phyloP scores from a whole-genome alignment of 2,113 vertebrate genomes.

The Psettodes erumei region DNA sequence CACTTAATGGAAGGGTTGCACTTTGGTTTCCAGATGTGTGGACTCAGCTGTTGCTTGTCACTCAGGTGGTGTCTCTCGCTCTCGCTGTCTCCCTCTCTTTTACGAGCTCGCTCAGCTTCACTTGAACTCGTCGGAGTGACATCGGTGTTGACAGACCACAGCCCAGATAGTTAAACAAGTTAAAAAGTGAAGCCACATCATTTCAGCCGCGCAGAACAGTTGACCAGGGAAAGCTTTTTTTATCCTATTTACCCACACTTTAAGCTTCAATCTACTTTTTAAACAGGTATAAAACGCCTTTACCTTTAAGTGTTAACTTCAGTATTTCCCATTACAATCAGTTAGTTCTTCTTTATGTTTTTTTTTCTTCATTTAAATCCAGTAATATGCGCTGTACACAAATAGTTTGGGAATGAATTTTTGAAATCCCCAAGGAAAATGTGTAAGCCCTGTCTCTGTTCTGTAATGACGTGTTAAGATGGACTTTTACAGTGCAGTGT shows the following conservation, averaged over 20 bases:
- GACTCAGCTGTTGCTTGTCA: slow-evolving; percentile 92
- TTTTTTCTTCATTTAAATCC: neutral
- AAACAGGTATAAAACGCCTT: slow-evolving; percentile 31
- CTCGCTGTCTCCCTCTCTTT: slow-evolving; percentile 29
- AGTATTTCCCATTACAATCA: no score
- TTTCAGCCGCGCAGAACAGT: slow-evolving; percentile 29
- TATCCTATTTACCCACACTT: neutral
- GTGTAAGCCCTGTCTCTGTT: neutral
- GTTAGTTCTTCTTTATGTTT: neutral
- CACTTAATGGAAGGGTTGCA: slow-evolving; percentile 48
- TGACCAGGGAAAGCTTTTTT: neutral
- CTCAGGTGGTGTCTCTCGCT: slow-evolving; percentile 71
- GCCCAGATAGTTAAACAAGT: slow-evolving; percentile 35
- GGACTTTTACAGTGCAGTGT: neutral
- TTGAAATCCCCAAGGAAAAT: neutral
- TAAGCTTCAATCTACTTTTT: slow-evolving; percentile 5
- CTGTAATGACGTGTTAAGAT: neutral
- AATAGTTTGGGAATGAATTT: neutral
- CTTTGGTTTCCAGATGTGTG: slow-evolving; percentile 86
- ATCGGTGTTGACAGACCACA: slow-evolving; percentile 57
- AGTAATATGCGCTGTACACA: neutral
- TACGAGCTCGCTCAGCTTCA: slow-evolving; percentile 12
- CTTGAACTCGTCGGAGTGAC: slow-evolving; percentile 29
- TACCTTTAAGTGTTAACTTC: no score
- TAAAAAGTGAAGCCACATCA: slow-evolving; percentile 45